phyloP scores from a whole-genome alignment of 2,888 invertebrate species.

The Mythimna albipuncta region DNA sequence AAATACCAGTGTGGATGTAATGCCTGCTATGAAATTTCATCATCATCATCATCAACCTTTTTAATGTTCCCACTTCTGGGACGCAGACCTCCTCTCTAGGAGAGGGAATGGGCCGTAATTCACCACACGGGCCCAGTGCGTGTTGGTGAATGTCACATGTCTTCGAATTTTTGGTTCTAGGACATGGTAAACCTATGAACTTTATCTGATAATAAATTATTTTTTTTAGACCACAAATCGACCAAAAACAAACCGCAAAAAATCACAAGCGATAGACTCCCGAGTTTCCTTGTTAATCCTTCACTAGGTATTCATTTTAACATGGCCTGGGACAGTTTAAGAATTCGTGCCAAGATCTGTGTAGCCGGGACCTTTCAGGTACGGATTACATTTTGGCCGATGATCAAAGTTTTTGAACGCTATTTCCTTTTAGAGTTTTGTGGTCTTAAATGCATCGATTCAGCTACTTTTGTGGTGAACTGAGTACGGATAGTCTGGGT shows the following conservation, averaged over 20 bases:
- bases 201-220: too few relatives aligned
- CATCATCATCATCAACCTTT: too few relatives aligned
- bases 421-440: slow-evolving; percentile 72
- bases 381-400: slow-evolving; percentile 82
- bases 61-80: too few relatives aligned
- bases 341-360: slow-evolving; percentile 84
- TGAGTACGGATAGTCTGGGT: slow-evolving; percentile 20
- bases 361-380: slow-evolving; percentile 79
- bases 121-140: too few relatives aligned
- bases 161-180: too few relatives aligned
- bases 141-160: too few relatives aligned
- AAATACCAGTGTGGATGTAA: too few relatives aligned
- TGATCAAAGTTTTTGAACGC: slow-evolving; percentile 78
- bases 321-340: slow-evolving; percentile 76
- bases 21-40: too few relatives aligned
- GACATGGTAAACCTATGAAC: too few relatives aligned
- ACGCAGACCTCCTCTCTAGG: too few relatives aligned
- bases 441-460: slow-evolving; percentile 67
- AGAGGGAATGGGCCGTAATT: too few relatives aligned
- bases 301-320: slow-evolving; percentile 68
- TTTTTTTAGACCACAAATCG: background rate
- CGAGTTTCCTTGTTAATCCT: slow-evolving; percentile 41
- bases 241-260: background rate
- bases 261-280: slow-evolving; percentile 2
- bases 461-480: slow-evolving; percentile 65